Conservation (phyloP, 1,140 invertebrate species). For the Sycophaga agraensis region DNA sequence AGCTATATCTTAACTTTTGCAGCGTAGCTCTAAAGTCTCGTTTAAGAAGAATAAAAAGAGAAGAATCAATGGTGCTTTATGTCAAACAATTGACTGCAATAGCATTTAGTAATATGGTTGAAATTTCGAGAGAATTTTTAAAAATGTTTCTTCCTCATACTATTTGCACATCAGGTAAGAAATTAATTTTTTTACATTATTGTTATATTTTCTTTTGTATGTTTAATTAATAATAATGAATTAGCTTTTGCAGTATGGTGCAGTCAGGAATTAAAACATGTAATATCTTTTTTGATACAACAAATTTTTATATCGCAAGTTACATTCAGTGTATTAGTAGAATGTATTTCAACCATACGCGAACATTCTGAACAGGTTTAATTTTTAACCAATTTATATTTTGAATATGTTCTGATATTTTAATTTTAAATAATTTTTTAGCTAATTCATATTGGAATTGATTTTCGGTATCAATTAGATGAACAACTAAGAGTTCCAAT, state of each 20-base stretch:
- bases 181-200: neutral
- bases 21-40: conserved; percentile 80
- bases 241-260: conserved; percentile 89
- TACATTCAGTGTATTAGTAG: conserved; percentile 77
- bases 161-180: conserved; percentile 70
- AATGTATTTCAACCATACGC: conserved; percentile 80
- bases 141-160: conserved; percentile 76
- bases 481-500: conserved; percentile 72
- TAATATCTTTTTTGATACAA: conserved; percentile 78
- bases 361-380: conserved; percentile 72
- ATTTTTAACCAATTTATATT: neutral
- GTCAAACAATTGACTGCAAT: conserved; percentile 81
- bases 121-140: conserved; percentile 84
- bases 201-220: neutral
- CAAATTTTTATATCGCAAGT: conserved; percentile 93
- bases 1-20: conserved; percentile 83
- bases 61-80: conserved; percentile 84
- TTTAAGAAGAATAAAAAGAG: conserved; percentile 82
- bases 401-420: neutral
- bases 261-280: conserved; percentile 80
- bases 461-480: conserved; percentile 83
- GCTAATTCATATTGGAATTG: conserved; percentile 73
- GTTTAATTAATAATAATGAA: conserved; percentile 9
- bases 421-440: conserved; percentile 45
- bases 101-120: conserved; percentile 85